These are phyloP conservation scores for Pegea sp. DNA, from an alignment of 23 tunicate genomes.

Conservation along the genomic window DNA sequence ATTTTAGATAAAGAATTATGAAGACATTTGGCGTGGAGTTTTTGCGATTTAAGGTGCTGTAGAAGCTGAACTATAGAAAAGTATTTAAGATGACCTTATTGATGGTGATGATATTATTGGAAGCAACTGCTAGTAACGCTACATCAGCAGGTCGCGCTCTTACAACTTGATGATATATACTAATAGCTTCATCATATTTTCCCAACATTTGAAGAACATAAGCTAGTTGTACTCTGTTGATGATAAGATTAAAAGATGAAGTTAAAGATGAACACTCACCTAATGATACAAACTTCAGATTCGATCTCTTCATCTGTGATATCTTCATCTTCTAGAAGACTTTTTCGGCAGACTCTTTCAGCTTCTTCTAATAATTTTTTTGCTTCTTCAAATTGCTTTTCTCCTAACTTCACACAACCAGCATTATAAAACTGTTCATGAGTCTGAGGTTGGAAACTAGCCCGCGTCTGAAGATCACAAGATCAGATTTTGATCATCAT, in stretches of 20 bases:
- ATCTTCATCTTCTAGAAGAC: constrained; percentile 33
- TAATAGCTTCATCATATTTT: constrained; percentile 29
- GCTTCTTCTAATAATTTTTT: constrained; percentile 22
- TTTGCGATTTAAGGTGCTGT: too few relatives aligned
- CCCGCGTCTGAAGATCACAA: neutral
- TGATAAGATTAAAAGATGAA: neutral
- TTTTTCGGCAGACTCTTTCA: constrained; percentile 15
- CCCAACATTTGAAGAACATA: constrained; percentile 60
- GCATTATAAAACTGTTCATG: constrained; percentile 71
- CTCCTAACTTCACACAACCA: constrained; percentile 44
- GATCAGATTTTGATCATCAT: neutral
- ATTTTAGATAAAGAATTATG: too few relatives aligned
- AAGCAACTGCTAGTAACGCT: constrained; percentile 62
- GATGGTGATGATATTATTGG: constrained; percentile 76
- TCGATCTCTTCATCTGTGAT: constrained; percentile 57
- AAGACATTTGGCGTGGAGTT: too few relatives aligned
- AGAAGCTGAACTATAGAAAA: too few relatives aligned
- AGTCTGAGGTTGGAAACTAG: constrained; percentile 2
- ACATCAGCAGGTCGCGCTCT: constrained; percentile 50
- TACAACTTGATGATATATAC: constrained; percentile 54
- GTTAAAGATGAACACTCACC: constrained; percentile 2
- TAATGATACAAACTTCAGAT: constrained; percentile 38
- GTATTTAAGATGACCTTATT: constrained; percentile 10
- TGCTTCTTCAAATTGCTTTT: constrained; percentile 18
- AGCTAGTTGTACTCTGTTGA: constrained; percentile 44